Evolutionary conservation across 2,113 vertebrate genomes (phyloP), one percentile per base, ranked within the genome.

Genomic region (Microcebus tavaratra): DNA sequence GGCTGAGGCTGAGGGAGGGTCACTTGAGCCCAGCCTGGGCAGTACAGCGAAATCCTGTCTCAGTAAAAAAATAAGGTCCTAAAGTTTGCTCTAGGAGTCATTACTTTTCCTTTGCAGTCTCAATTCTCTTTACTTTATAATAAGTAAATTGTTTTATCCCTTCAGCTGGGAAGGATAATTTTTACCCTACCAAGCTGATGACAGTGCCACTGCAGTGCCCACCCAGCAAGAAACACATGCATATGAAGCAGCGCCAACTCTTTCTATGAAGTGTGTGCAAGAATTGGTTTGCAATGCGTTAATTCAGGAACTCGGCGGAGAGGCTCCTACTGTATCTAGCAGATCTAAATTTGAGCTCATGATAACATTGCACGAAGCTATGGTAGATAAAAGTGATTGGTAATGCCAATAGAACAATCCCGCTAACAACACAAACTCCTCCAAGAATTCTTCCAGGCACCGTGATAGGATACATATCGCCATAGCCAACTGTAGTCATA

Each of bases 311-410:
- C 97, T 99, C 99, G 15, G 98, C 92, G 1, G 99, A 99, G 88
- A 99, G 98, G 98, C 98, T 99, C 97, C 99, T 99, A 84, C 99
- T 98, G 93, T 98, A 99, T 97, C 99, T 99, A 97, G 99, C 99
- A 1, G 99, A 99, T 98, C 99, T 99, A 95, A 99, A 98, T 98
- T 99, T 99, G 96, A 99, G 99, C 99, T 99, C 99, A 61, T 99
- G 99, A 97, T 99, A 99, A 98, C 99, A 99, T 96, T 99, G 99
- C 97, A 99, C 99, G 96, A 99, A 99, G 98, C 99, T 99, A 98
- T 99, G 99, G 98, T 99, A 99, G 98, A 99, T 99, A 98, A 99
- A 99, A 65, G 99, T 99, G 98, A 99, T 99, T 2, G 99, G 99
- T 96, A 99, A 98, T 8, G 99, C 99, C 98, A 99, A 98, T 31